phyloP scores from a whole-genome alignment of 2,888 invertebrate species.

The Amiota mariae region DNA sequence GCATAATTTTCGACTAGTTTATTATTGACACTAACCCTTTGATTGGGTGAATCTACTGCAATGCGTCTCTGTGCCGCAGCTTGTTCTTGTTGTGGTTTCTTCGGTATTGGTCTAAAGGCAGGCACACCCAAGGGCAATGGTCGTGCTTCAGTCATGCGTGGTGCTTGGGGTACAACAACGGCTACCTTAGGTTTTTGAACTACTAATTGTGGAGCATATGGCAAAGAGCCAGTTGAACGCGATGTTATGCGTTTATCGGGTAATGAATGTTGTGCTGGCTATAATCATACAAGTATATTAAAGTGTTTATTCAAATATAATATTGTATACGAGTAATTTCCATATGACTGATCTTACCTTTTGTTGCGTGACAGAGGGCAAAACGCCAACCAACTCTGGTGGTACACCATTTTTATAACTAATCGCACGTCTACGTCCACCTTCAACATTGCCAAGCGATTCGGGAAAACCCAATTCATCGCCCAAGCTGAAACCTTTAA shows the following conservation, averaged over 20 bases:
- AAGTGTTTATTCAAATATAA: background rate
- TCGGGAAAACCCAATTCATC: conserved; percentile 90
- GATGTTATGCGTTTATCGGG: conserved; percentile 66
- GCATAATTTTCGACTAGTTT: conserved; percentile 57
- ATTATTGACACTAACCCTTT: conserved; percentile 66
- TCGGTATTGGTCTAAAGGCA: conserved; percentile 85
- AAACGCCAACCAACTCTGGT: conserved; percentile 71
- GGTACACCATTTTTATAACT: conserved; percentile 76
- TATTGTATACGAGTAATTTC: too few species aligned
- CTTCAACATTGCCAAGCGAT: conserved; percentile 85
- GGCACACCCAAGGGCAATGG: conserved; percentile 80
- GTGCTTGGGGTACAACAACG: conserved; percentile 26
- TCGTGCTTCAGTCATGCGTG: conserved; percentile 75
- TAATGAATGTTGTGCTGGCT: conserved; percentile 48
- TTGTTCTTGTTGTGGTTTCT: conserved; percentile 70
- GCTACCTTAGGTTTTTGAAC: conserved; percentile 32
- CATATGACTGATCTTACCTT: conserved; percentile 44
- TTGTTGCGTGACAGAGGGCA: conserved; percentile 63
- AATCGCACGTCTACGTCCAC: conserved; percentile 80
- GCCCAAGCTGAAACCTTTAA: conserved; percentile 86
- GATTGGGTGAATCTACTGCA: conserved; percentile 63
- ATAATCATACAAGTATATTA: background rate
- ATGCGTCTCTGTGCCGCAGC: conserved; percentile 59
- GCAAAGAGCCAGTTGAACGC: conserved; percentile 60
- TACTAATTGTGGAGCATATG: conserved; percentile 44